Evolutionary conservation across 2,113 vertebrate genomes (phyloP), one percentile per base, ranked within the genome.

Genomic region (Eretmochelys imbricata): DNA sequence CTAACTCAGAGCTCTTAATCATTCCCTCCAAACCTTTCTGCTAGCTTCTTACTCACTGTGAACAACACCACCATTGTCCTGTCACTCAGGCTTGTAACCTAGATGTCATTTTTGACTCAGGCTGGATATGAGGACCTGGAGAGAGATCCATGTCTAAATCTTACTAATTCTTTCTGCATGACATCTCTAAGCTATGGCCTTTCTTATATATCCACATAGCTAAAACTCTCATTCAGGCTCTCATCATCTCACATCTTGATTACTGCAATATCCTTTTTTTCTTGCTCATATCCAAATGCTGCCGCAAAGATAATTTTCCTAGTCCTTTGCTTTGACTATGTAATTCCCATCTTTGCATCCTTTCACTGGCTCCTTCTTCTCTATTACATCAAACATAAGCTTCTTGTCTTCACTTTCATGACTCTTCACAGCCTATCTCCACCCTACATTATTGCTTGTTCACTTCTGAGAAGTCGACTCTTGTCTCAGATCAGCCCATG

Each of bases 401-500:
- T 89, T 25, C 69, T 75, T 84, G 51, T 5, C 57, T 59, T 59
- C 27, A 13, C 27, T 59, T 59, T 59, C 57, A 59, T 29, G 57
- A 59, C 57, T 59, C 57, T 29, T 59, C 27, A 13, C 57, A 59
- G 12, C 57, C 57, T 59, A 59, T 82, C 55, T 69, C 82, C 82
- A 84, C 85, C 55, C 1, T 0, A 85, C 53, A 88, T 53, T 62
- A 80, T 89, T n/a, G 85, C 90, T 92, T 42, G 82, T 57, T 75
- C 87, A 14, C 95, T 96, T 91, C 95, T 89, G 95, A 95, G 97
- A 95, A 85, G 93, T 24, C 89, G 25, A 0, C 84, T 94, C 51
- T 38, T 93, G 82, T 10, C 90, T 83, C 62, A 95, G 89, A 93
- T 97, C 0, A 1, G 89, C 90, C 94, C 89, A 46, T 86, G 88